Base-by-base conservation (phyloP, 2,888 invertebrate species). In the Dicyrtomina minuta region DNA sequence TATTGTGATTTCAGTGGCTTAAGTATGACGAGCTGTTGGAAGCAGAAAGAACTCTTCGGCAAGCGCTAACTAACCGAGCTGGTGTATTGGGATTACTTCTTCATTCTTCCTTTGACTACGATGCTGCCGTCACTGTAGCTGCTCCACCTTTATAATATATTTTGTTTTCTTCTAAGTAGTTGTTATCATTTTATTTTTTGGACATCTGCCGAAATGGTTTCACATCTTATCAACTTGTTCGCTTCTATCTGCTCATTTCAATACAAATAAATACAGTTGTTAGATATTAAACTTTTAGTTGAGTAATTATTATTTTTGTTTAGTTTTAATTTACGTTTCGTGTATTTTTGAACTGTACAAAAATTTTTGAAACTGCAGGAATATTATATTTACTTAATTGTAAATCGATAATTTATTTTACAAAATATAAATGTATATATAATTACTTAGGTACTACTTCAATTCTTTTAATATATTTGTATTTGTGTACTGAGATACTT, bases 91-190 rank as follows among this genome's bases (percentile, higher is more conserved):
- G 94, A 0, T 85, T 98, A 0, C 91, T 98, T 90, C 84, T 98
- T n/a, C 96, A 98, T 81, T 95, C 96, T 6, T 96, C 96, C 0
- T 94, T 94, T 81, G 94, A 96, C 83, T 95, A 96, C 81, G 93
- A 93, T 24, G 39, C 27, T 44, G 43, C 60, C 20, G 65, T 65
- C 0, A 55, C 65, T 2, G 15, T 26, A 27, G 51, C 51, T 17
- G 26, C 26, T 22, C 22, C 61, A 26, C 44, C 46, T 15, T 61
- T n/a, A 55, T 13, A 12, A 51, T 24, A n/a, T n/a, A n/a, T n/a
- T n/a, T n/a, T n/a, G n/a, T n/a, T n/a, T n/a, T 51, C 20, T 10
- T 17, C 2, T 39, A 33, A 24, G 27, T n/a, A 24, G 22, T 15
- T n/a, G 44, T 27, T 44, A 41, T 56, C 59, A 66, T 66, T 70